These are phyloP conservation scores for Platorchestia sp. DNA, from an alignment of 1,140 invertebrate species.

Conservation along the genomic window DNA sequence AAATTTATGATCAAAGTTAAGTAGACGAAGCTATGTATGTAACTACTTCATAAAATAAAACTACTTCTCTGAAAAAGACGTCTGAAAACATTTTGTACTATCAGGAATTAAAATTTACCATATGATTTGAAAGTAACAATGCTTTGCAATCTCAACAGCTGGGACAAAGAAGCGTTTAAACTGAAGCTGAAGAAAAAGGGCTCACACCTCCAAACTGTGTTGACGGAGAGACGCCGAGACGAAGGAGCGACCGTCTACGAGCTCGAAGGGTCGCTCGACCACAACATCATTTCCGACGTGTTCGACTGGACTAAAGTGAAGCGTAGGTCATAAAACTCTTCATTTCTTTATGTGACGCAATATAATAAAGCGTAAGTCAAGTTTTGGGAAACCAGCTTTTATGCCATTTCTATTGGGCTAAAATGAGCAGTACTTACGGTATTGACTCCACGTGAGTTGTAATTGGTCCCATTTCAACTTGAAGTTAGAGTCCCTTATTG, in stretches of 20 bases:
- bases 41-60: no score
- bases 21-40: no score
- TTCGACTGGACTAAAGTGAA: not conserved
- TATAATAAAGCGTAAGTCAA: not conserved
- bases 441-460: not conserved
- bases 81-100: no score
- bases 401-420: not conserved
- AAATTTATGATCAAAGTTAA: no score
- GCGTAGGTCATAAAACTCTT: not conserved
- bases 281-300: not conserved
- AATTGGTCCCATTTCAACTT: not conserved
- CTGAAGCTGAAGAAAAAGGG: constrained; percentile 39
- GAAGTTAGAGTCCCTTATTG: not conserved
- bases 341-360: not conserved
- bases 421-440: not conserved
- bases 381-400: not conserved
- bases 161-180: constrained; percentile 38
- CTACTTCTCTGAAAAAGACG: no score
- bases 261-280: not conserved
- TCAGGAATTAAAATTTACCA: not conserved
- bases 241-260: not conserved
- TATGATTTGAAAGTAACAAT: not conserved
- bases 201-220: not conserved
- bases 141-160: not conserved
- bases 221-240: not conserved